Evolutionary conservation across 53 echinoderm and acorn worm species (phyloP).

Genomic region (Henricia sp.): DNA sequence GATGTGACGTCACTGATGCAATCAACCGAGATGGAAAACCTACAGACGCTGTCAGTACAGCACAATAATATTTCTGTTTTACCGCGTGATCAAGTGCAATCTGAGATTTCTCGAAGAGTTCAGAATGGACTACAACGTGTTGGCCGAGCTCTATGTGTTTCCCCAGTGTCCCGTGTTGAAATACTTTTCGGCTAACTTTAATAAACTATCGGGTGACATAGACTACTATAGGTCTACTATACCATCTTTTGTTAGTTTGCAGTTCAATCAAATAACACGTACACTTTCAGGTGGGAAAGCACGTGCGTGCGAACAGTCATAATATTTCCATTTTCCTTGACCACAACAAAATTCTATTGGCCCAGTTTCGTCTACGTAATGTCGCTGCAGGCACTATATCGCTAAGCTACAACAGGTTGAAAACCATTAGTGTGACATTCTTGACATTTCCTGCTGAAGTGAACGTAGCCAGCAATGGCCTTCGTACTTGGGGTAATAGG

Average conservation of each 20-base stretch:
- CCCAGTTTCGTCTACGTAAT: not conserved
- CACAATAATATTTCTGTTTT: conserved; percentile 23
- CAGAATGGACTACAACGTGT: not conserved
- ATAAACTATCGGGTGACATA: not conserved
- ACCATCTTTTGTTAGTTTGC: conserved; percentile 11
- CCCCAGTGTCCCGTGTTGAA: not conserved
- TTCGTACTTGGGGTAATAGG: not conserved
- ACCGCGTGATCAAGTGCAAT: not conserved
- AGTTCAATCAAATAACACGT: conserved; percentile 15
- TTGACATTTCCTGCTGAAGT: not conserved
- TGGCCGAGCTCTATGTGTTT: not conserved
- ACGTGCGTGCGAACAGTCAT: not conserved
- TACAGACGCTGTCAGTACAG: conserved; percentile 2
- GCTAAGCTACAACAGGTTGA: conserved; percentile 1
- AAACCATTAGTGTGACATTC: not conserved
- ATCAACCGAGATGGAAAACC: conserved; percentile 3
- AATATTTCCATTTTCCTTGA: not conserved
- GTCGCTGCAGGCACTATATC: not conserved
- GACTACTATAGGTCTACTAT: not conserved
- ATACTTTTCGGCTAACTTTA: not conserved
- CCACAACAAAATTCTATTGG: not conserved
- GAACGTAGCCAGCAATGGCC: not conserved
- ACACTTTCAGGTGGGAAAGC: not conserved
- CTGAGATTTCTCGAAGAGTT: not conserved
- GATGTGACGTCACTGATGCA: conserved; percentile 18